phyloP scores from a whole-genome alignment of 2,888 invertebrate species.

The Brassicogethes aeneus region DNA sequence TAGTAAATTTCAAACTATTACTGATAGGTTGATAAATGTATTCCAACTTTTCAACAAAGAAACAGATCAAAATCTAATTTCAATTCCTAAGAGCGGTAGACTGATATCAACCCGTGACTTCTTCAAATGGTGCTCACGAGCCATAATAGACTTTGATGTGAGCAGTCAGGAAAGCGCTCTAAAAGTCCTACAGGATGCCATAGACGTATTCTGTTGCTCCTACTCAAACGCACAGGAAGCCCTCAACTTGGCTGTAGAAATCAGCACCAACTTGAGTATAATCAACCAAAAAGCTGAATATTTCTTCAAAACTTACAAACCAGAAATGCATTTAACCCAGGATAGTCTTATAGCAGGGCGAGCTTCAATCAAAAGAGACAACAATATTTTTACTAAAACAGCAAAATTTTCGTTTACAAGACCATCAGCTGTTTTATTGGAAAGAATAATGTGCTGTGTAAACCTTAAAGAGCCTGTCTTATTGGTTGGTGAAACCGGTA shows the following conservation, averaged over 20 bases:
- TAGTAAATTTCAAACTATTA: conserved; percentile 62
- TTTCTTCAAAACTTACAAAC: conserved; percentile 71
- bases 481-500: conserved; percentile 96
- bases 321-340: conserved; percentile 53
- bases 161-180: conserved; percentile 59
- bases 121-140: conserved; percentile 82
- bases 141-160: conserved; percentile 64
- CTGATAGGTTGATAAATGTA: conserved; percentile 70
- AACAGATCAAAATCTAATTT: conserved; percentile 24
- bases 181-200: conserved; percentile 76
- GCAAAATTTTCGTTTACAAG: conserved; percentile 74
- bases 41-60: conserved; percentile 67
- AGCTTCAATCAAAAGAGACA: conserved; percentile 41
- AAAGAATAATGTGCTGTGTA: conserved; percentile 81
- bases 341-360: conserved; percentile 63
- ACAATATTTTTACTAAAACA: conserved; percentile 20
- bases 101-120: conserved; percentile 79
- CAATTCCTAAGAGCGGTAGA: conserved; percentile 46
- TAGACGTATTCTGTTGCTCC: conserved; percentile 85
- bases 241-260: conserved; percentile 58
- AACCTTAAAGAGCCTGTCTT: conserved; percentile 80
- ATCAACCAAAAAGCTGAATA: conserved; percentile 73
- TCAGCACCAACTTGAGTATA: conserved; percentile 76
- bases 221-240: conserved; percentile 57
- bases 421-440: conserved; percentile 71